Base-by-base conservation (phyloP, 2,113 vertebrate genomes). In the Asarcornis scutulata region DNA sequence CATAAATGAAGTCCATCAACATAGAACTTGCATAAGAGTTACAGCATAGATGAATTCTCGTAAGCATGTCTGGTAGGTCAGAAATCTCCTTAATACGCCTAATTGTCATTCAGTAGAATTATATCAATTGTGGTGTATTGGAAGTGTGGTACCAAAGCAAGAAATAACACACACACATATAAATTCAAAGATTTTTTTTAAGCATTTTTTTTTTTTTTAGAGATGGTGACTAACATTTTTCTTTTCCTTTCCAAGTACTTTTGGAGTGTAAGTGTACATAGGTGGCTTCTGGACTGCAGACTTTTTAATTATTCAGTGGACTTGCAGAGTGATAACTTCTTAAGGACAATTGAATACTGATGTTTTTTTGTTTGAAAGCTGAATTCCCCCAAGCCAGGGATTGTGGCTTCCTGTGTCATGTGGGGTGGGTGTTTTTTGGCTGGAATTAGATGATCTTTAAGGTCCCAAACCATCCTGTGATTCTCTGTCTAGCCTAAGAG, bases 311-410 rank as follows among this genome's bases (percentile, higher is more conserved):
- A 29, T 46, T 60, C 32, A 42, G 58, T 88, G 86, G 64, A 81
- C 89, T 88, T 86, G 56, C 63, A 80, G 36, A 87, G 78, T 52
- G 67, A 38, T 69, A 91, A 63, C 32, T 58, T 55, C 44, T 73
- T 60, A 29, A 88, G 60, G 32, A 88, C 27, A 64, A 36, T 74
- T 67, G 88, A 93, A 90, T 90, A 46, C 62, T 26, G 59, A 55
- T 46, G 38, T n/a, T 59, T 77, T 90, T 92, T 83, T 83, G 68
- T 86, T 84, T 67, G 91, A 77, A 78, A 91, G 72, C 60, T 7
- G 9, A 52, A 44, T 73, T 50, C 48, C 48, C 48, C 48, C 21
- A 50, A 13, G 48, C 48, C 22, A 50, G 48, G 22, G 48, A 11
- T 50, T 25, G 48, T 50, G 48, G 48, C 21, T 50, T 50, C 22